phyloP scores from a whole-genome alignment of 2,888 invertebrate genomes.

The Calephelis perditalis region DNA sequence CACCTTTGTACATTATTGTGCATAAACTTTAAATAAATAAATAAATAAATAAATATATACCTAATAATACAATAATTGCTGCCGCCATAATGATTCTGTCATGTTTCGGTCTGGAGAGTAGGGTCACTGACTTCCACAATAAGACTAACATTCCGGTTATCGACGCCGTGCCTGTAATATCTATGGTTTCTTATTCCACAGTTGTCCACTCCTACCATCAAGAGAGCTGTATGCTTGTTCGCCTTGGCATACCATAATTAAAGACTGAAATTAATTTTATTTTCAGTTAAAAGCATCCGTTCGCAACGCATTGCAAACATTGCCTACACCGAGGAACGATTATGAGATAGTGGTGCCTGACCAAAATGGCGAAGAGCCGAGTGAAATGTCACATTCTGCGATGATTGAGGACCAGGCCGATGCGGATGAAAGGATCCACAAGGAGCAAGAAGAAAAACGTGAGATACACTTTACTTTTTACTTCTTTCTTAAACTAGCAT shows the following conservation, averaged over 20 bases:
- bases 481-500: neutral
- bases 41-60: too few relatives aligned
- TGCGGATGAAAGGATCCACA: conserved; percentile 83
- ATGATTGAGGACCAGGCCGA: conserved; percentile 91
- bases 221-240: too few relatives aligned
- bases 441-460: conserved; percentile 84
- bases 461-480: conserved; percentile 32
- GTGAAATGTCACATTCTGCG: conserved; percentile 32
- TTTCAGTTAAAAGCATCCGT: conserved; percentile 82
- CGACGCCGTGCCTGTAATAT: too few relatives aligned
- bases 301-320: conserved; percentile 84
- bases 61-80: too few relatives aligned
- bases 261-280: conserved; percentile 71
- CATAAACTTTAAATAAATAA: too few relatives aligned
- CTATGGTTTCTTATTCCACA: too few relatives aligned
- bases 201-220: too few relatives aligned
- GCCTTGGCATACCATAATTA: conserved; percentile 78
- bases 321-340: conserved; percentile 97
- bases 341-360: conserved; percentile 99
- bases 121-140: too few relatives aligned
- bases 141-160: too few relatives aligned
- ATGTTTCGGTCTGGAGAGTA: too few relatives aligned
- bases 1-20: too few relatives aligned
- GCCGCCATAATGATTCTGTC: too few relatives aligned
- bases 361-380: conserved; percentile 69